phyloP scores from a whole-genome alignment of 2,113 vertebrate genomes.

The Upupa epops region DNA sequence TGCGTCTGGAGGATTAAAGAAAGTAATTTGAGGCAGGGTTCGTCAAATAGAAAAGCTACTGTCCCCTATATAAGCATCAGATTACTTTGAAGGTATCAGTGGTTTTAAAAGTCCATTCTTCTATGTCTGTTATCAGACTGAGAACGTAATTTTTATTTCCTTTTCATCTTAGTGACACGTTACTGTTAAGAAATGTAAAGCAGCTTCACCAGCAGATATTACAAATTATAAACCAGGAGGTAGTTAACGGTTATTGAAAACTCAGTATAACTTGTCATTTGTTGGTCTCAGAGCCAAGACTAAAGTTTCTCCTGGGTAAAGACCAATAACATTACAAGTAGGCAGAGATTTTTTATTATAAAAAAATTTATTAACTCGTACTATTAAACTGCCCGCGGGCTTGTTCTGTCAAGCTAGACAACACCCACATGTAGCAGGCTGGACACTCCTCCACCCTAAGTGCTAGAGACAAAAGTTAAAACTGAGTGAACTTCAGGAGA shows the following conservation, averaged over 20 bases:
- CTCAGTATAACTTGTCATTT: neutral
- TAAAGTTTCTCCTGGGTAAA: neutral
- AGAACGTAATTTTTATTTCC: neutral
- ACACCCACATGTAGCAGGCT: neutral
- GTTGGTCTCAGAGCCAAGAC: neutral
- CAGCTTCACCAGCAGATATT: neutral
- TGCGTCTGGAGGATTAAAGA: neutral
- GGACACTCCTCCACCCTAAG: neutral
- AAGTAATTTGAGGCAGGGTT: neutral
- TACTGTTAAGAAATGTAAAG: neutral
- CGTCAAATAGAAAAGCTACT: neutral
- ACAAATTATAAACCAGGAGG: no score
- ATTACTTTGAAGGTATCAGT: neutral
- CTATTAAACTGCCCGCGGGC: neutral
- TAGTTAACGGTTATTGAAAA: no score
- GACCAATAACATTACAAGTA: neutral
- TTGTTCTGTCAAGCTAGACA: neutral
- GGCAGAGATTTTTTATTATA: neutral
- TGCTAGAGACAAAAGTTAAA: neutral
- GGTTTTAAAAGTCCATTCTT: neutral
- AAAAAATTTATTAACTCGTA: conserved; percentile 21
- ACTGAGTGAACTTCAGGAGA: neutral
- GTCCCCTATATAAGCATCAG: neutral
- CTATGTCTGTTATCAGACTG: neutral
- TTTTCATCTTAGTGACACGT: neutral